Evolutionary conservation across 2,888 invertebrate species (phyloP), one percentile per base, ranked within the genome.

Genomic region (Dione juno): DNA sequence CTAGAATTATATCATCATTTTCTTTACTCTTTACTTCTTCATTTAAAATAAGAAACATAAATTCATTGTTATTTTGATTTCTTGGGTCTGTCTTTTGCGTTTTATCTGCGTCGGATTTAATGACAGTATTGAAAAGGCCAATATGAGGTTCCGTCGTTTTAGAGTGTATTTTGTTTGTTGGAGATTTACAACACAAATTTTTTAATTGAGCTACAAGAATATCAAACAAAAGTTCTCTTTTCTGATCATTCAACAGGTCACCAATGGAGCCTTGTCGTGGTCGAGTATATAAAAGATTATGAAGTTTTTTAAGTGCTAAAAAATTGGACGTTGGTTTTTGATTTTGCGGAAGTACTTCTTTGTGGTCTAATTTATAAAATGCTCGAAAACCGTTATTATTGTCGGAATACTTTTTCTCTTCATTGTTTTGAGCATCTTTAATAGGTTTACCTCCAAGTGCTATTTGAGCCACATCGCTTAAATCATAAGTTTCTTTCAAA

Each of bases 11-110:
- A 61, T 88, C 89, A 52, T 88, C 88, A 71, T 82, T 88, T 1
- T 77, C 82, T 72, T 85, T 87, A 67, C 80, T 87, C 74, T 83
- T 87, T 48, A 93, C 84, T 82, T 92, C 92, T 52, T 93, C 92
- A 75, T 92, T 92, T 53, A 92, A 78, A 40, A 93, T 84, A 66
- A 93, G 78, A 80, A 92, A 92, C 82, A 93, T 86, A 64, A 87
- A 86, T 80, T 92, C 90, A 64, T 80, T 76, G 78, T 16, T 77
- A 76, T 53, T 74, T 67, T 41, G 54, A 13, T 50, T 13, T n/a
- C 16, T 69, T 64, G 19, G 41, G 21, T 59, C 63, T 69, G 45
- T 35, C n/a, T 43, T 13, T 45, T 69, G 54, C 61, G 66, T 14
- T 67, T 43, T 48, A 52, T 57, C 57, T 3, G 58, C 53, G 61